Conservation (phyloP, 2,113 vertebrate species). For the Entomyzon cyanotis region DNA sequence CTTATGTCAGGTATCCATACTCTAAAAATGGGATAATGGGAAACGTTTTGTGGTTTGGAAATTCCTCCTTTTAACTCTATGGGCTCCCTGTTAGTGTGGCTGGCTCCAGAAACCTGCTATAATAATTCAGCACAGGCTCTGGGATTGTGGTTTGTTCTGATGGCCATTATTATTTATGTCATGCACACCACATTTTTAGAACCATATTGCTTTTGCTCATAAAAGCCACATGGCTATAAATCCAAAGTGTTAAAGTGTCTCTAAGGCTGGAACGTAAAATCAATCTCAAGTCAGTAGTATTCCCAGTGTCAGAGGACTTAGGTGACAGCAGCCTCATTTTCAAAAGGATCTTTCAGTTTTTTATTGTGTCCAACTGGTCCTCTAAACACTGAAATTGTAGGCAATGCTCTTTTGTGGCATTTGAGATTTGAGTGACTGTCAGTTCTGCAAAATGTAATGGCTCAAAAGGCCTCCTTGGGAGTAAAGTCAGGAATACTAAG, state of each 20-base stretch:
- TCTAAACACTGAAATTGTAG: neutral
- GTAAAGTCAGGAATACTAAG: neutral
- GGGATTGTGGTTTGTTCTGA: constrained; percentile 43
- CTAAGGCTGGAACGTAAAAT: constrained; percentile 38
- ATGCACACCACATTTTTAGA: constrained; percentile 53
- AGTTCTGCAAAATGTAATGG: neutral
- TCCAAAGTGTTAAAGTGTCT: constrained; percentile 62
- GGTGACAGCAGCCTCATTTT: constrained; percentile 32
- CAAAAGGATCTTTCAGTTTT: neutral
- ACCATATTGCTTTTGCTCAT: constrained; percentile 47
- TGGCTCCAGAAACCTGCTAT: neutral
- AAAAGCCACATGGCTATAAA: constrained; percentile 64
- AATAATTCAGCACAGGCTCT: constrained; percentile 45
- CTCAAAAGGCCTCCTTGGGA: neutral
- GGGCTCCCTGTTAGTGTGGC: neutral
- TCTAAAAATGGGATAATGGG: constrained; percentile 19
- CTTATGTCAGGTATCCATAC: constrained; percentile 10
- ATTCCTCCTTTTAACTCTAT: neutral
- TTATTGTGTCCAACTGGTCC: neutral
- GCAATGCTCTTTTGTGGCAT: neutral
- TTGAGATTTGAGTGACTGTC: neutral
- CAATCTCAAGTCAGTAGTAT: constrained; percentile 38
- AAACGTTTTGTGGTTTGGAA: neutral
- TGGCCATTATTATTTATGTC: constrained; percentile 55
- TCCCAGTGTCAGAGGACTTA: neutral